Percentiles rank a stretch among this genome's conserved stretches.
These are phyloP conservation scores for Petrolisthes manimaculis DNA, from an alignment of 2,888 invertebrate species.

Conservation along the genomic window DNA sequence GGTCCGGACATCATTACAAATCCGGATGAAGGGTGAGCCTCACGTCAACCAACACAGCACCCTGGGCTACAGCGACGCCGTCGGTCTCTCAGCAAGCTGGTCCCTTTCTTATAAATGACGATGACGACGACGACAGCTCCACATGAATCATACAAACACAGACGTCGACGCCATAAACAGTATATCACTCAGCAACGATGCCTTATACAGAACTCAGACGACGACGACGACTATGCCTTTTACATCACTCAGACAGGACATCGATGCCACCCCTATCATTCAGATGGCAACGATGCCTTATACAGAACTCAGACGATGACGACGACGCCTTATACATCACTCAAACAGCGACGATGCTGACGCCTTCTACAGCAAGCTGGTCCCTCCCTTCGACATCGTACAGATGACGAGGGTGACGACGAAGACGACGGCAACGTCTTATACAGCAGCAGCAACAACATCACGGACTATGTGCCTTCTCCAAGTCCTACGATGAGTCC, in stretches of 20 bases:
- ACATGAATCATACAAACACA: too few relatives aligned
- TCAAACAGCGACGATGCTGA: not conserved
- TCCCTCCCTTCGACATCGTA: not conserved
- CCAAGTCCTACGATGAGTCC: constrained; percentile 20
- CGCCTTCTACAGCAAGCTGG: not conserved
- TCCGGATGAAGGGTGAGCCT: not conserved
- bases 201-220: too few relatives aligned
- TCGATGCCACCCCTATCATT: too few relatives aligned
- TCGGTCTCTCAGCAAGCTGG: not conserved
- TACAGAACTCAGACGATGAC: not conserved
- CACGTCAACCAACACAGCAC: not conserved
- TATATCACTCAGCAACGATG: too few relatives aligned
- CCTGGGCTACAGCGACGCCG: not conserved
- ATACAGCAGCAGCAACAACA: not conserved
- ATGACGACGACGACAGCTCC: not conserved
- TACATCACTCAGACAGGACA: too few relatives aligned
- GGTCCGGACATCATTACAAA: not conserved
- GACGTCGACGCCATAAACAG: too few relatives aligned
- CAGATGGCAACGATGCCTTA: not conserved
- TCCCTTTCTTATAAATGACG: constrained; percentile 2
- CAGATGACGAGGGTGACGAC: constrained; percentile 14
- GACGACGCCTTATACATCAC: not conserved
- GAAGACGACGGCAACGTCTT: not conserved
- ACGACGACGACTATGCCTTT: too few relatives aligned
- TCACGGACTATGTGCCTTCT: not conserved